Base-by-base conservation (phyloP, 2,888 invertebrate genomes). In the Melanostoma mellinum region DNA sequence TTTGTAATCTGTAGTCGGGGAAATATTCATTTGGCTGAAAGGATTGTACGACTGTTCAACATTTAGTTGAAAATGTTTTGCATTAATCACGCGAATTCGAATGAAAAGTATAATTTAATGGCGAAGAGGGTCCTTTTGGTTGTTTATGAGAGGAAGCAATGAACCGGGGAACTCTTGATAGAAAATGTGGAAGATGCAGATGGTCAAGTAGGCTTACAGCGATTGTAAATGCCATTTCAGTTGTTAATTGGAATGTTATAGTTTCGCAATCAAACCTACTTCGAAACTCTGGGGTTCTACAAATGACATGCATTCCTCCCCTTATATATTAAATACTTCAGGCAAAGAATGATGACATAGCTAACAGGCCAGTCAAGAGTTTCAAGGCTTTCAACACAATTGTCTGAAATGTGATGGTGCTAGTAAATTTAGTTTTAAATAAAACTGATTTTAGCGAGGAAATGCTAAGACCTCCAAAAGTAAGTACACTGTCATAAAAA, bases 11-110 rank as follows among this genome's bases (percentile, higher is more conserved):
- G 32, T 20, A 20, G 20, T 20, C 20, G 20, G 20, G 20, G 20
- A 48, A 61, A 61, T 74, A 69, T 79, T 61, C 75, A 79, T 84
- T 79, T 84, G 84, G 84, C 79, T 71, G 78, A 75, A 55, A 79
- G 79, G 71, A 84, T 79, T 84, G 84, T 71, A 55, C 78, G 56
- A 74, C 65, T 78, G 68, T 63, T 53, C 79, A 53, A 42, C 32
- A 69, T 78, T 73, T 74, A 48, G 68, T 82, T 74, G 74, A 69
- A 10, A 65, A 20, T 20, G 20, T 63, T 38, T 6, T 60, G 30
- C 30, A 44, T 10, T n/a, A 50, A 84, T 79, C 84, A 84, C 79
- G 84, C 79, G 42, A 84, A 74, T 60, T 36, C 20, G 52, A 72
- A 76, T 42, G 56, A 40, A 42, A 38, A 6, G 40, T 33, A 32